Percentiles rank a stretch among this genome's conserved stretches.
Evolutionary conservation across 2,888 invertebrate genomes (phyloP).

Genomic region (Schrankia costaestrigalis): DNA sequence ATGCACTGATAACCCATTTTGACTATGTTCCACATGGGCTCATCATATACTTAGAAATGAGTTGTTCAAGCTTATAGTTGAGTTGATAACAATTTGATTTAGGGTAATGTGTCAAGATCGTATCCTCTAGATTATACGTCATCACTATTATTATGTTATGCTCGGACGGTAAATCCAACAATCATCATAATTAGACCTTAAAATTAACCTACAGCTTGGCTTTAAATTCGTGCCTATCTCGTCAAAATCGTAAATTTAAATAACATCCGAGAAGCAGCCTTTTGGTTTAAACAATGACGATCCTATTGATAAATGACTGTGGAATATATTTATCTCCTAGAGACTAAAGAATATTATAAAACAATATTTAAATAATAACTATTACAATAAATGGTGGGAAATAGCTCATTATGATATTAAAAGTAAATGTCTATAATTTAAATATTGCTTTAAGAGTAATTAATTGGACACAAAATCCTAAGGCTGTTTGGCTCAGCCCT

Average conservation of each 20-base stretch:
- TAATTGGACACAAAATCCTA: slow-evolving; percentile 53
- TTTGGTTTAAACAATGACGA: slow-evolving; percentile 70
- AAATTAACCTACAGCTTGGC: slow-evolving; percentile 77
- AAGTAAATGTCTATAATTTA: slow-evolving; percentile 64
- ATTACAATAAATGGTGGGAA: slow-evolving; percentile 74
- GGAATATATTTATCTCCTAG: slow-evolving; percentile 72
- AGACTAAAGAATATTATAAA: slow-evolving; percentile 69
- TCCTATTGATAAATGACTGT: slow-evolving; percentile 74
- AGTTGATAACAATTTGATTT: slow-evolving; percentile 59
- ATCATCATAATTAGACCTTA: slow-evolving; percentile 70
- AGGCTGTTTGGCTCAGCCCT: slow-evolving; percentile 40
- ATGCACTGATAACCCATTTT: slow-evolving; percentile 77
- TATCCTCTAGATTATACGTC: slow-evolving; percentile 66
- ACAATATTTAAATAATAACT: slow-evolving; percentile 73
- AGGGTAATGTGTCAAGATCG: slow-evolving; percentile 64
- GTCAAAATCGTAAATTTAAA: slow-evolving; percentile 70
- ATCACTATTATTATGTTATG: slow-evolving; percentile 75
- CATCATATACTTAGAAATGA: slow-evolving; percentile 53
- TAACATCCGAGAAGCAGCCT: slow-evolving; percentile 79
- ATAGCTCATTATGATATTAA: slow-evolving; percentile 56
- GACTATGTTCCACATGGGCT: slow-evolving; percentile 64
- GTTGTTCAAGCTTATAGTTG: slow-evolving; percentile 60
- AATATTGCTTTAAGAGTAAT: slow-evolving; percentile 71
- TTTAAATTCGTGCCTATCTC: slow-evolving; percentile 78
- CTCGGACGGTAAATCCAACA: slow-evolving; percentile 79